phyloP scores from a whole-genome alignment of 2,113 vertebrate species.

The Glaucidium brasilianum region DNA sequence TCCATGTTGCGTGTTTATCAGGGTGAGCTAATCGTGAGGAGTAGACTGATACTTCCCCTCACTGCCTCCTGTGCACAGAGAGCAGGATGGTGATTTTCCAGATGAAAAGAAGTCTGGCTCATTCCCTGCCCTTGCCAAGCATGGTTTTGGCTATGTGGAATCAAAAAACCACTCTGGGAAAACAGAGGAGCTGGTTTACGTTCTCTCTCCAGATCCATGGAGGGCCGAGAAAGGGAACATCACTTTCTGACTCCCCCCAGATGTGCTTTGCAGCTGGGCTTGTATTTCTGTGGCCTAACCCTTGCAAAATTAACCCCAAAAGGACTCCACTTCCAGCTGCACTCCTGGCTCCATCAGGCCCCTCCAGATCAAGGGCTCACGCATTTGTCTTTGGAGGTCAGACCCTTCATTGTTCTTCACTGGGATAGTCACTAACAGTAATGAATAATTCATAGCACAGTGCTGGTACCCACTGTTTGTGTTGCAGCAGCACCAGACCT shows the following conservation, averaged over 20 bases:
- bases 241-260: neutral
- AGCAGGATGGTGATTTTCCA: neutral
- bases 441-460: neutral
- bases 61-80: neutral
- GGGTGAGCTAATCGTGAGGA: neutral
- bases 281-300: neutral
- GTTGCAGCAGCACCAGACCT: neutral
- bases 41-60: neutral
- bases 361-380: neutral
- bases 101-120: neutral
- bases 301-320: neutral
- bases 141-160: neutral
- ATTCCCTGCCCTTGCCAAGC: neutral
- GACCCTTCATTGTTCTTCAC: neutral
- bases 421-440: neutral
- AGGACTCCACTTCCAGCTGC: neutral
- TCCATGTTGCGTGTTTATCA: neutral
- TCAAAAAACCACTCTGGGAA: neutral
- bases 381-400: neutral
- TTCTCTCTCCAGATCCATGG: neutral
- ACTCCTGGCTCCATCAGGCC: neutral
- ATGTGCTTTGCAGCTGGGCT: neutral
- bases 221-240: neutral
- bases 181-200: neutral
- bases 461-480: neutral